phyloP scores from a whole-genome alignment of 2,797 vertebrate species.

The Pipistrellus pipistrellus region DNA sequence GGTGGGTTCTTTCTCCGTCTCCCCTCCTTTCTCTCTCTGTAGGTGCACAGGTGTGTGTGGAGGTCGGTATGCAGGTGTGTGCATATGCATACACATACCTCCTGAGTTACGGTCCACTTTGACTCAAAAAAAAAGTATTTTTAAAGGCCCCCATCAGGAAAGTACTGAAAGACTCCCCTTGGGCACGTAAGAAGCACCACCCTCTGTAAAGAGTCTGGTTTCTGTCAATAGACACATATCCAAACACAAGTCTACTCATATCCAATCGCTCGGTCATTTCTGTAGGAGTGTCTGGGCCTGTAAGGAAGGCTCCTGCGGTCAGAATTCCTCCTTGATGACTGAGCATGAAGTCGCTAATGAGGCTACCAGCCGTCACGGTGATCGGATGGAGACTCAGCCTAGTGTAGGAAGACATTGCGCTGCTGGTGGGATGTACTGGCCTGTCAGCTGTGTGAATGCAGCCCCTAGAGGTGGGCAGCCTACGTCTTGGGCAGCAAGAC shows the following conservation, averaged over 20 bases:
- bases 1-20: slow-evolving; percentile 88
- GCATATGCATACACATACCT: not conserved
- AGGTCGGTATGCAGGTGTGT: not conserved
- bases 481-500: not conserved
- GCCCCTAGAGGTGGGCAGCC: not conserved
- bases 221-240: not conserved
- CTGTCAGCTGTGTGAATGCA: not conserved
- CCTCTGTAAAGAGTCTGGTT: not conserved
- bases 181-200: slow-evolving; percentile 86
- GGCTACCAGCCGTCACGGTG: not conserved
- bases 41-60: no score
- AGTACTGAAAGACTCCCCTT: slow-evolving; percentile 84
- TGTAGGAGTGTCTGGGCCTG: not conserved
- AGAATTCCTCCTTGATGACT: not conserved
- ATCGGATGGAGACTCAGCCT: not conserved
- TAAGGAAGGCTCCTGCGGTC: not conserved
- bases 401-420: not conserved
- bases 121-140: slow-evolving; percentile 1
- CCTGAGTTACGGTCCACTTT: not conserved
- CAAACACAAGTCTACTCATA: not conserved
- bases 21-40: not conserved
- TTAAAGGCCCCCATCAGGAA: not conserved
- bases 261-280: not conserved
- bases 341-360: not conserved
- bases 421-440: not conserved